phyloP scores from a whole-genome alignment of 2,888 invertebrate genomes.

The Eristalinus aeneus region DNA sequence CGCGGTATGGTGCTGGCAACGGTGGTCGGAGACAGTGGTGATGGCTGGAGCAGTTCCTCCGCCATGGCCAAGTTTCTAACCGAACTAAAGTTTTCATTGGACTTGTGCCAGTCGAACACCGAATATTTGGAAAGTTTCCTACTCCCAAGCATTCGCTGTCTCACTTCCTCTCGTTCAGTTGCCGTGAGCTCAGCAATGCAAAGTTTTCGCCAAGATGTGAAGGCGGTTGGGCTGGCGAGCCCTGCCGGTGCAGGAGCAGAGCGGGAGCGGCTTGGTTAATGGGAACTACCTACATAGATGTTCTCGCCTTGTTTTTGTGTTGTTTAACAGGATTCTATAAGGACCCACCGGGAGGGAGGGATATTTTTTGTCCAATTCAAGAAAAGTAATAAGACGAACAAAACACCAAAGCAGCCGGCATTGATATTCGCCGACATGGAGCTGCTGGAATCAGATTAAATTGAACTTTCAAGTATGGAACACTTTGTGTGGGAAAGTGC shows the following conservation, averaged over 20 bases:
- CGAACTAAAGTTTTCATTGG: constrained; percentile 70
- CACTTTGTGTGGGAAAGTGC: constrained; percentile 60
- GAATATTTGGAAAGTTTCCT: constrained; percentile 69
- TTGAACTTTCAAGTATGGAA: constrained; percentile 58
- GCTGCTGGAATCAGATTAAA: constrained; percentile 56
- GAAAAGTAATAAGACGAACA: constrained; percentile 45
- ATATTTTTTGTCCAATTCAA: constrained; percentile 40
- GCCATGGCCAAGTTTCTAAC: constrained; percentile 64
- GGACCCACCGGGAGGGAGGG: constrained; percentile 37
- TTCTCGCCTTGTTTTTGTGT: constrained; percentile 66
- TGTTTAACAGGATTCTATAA: constrained; percentile 67
- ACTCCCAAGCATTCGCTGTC: constrained; percentile 12
- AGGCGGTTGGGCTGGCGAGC: not conserved
- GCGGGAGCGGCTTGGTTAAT: constrained; percentile 17
- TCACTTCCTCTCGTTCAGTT: not conserved
- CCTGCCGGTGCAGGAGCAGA: not conserved
- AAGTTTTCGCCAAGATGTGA: constrained; percentile 59
- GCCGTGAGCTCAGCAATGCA: constrained; percentile 46
- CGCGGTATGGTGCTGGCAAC: constrained; percentile 44
- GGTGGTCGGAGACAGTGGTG: constrained; percentile 39
- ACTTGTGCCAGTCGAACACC: constrained; percentile 70
- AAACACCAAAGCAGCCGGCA: constrained; percentile 37
- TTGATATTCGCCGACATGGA: constrained; percentile 36
- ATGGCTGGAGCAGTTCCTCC: constrained; percentile 40
- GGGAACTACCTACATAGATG: constrained; percentile 49